Base-by-base conservation (phyloP, 2,797 vertebrate genomes). In the Cirrhinus mrigala region DNA sequence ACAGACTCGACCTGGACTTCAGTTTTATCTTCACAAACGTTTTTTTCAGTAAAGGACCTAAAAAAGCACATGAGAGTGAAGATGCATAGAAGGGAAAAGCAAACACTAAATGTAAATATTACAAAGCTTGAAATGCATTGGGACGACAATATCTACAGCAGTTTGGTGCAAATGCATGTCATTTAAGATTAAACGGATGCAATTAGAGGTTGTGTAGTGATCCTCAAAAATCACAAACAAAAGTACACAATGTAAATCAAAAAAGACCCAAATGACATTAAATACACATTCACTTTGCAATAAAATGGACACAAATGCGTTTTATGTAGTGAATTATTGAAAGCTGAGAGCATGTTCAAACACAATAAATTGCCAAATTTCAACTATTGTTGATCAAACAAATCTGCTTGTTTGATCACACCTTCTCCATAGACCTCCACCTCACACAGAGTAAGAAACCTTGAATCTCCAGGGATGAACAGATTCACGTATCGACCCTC, bases 401-500 rank as follows among this genome's bases (percentile, higher is more conserved):
- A 5, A 29, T 29, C 29, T 29, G 44, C 15, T 16, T 0, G 7
- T 27, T 73, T 50, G 54, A 0, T 50, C 46, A 50, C 3, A 85
- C 84, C 78, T 74, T 70, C 58, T 62, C 44, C 69, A 27, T 75
- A 81, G 56, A 85, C 69, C 29, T 74, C 78, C 78, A 85, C 84
- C 16, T 82, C 83, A 82, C 83, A 85, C 1, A 85, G 66, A 16
- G 33, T 22, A 24, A 87, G 73, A 20, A 2, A 0, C 27, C 0
- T 10, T 4, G 0, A 6, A 12, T 11, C 10, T 64, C 10, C 48
- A 52, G 83, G 66, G 66, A 78, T 22, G 14, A 87, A 20, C 46
- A 85, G 68, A n/a, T 66, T 85, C 33, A 87, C 83, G 75, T 79
- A 87, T 64, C 37, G 83, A n/a, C 87, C 87, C n/a, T 6, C 27